These are phyloP conservation scores for Rhinophrynus dorsalis DNA, from an alignment of 2,797 vertebrate species.

Conservation along the genomic window DNA sequence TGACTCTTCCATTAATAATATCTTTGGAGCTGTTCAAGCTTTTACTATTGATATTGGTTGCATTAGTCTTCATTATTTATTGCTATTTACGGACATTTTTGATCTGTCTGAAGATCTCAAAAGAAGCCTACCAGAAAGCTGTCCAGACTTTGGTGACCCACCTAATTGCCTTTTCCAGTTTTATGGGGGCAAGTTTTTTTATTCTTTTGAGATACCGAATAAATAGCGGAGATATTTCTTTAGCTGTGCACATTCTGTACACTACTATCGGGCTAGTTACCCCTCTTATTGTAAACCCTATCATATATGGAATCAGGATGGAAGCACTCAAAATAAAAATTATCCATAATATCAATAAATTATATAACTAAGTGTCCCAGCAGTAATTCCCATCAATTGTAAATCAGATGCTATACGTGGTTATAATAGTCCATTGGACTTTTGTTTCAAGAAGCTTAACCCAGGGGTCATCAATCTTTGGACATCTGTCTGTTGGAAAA, in stretches of 20 bases:
- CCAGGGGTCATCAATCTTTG: too few relatives aligned
- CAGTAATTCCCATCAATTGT: too few relatives aligned
- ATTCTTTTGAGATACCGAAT: not conserved
- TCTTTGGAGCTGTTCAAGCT: not conserved
- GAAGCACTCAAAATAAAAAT: not conserved
- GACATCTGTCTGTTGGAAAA: too few relatives aligned
- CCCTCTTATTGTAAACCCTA: not conserved
- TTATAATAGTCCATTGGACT: too few relatives aligned
- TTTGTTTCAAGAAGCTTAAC: too few relatives aligned
- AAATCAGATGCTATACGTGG: too few relatives aligned
- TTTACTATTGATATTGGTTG: not conserved
- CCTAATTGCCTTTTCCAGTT: not conserved
- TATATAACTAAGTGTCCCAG: too few relatives aligned
- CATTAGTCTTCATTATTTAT: not conserved
- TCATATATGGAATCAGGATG: not conserved
- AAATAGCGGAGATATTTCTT: not conserved
- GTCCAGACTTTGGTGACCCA: not conserved
- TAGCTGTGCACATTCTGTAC: not conserved
- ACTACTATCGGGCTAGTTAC: not conserved
- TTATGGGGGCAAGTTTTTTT: not conserved
- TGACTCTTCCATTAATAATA: not conserved
- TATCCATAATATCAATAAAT: too few relatives aligned
- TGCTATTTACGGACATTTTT: not conserved
- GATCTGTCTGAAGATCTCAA: not conserved
- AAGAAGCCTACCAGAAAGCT: not conserved